Base-by-base conservation (phyloP, 1,140 invertebrate genomes). In the Drosophila funebris region DNA sequence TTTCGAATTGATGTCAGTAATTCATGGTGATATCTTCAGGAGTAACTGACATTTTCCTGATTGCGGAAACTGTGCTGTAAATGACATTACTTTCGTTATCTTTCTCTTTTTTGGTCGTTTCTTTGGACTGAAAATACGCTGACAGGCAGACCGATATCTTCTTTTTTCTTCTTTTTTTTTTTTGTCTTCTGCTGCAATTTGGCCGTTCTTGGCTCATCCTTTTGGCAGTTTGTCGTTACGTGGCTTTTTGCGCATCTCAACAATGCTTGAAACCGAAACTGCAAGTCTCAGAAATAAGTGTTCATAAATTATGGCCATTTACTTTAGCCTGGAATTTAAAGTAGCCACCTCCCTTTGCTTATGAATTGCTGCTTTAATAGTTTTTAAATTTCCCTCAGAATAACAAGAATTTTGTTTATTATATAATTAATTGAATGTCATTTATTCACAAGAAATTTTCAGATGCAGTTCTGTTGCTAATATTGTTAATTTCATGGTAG, bases 31-130 rank as follows among this genome's bases (percentile, higher is more conserved):
- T 33, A 33, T 52, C 16, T 13, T 44, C 41, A 44, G 24, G 41
- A n/a, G 31, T 37, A 9, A 13, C 22, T 48, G 53, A 58, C 53
- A 58, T 29, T 37, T 39, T 57, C 37, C 22, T 43, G 44, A 58
- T 58, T 58, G 22, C 7, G 39, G 20, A 58, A 58, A 37, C 53
- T 67, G 36, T 58, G 20, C 29, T 53, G 9, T 36, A 36, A 43
- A 56, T 52, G 29, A 14, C 62, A 52, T 18, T 27, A 14, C 18
- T 6, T 41, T 50, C 29, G 29, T 11, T 18, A 11, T 16, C 27
- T 5, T 29, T 9, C 13, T n/a, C 9, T 33, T 52, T 27, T 52
- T 33, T 31, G 14, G 13, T 13, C 13, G 27, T 16, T 14, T 14
- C 4, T 16, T 8, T 16, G 7, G 48, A 27, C 7, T 13, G 24